A percentile compares a stretch with the other conserved stretches of the same genome.
Evolutionary conservation across 92 coral and sea anemone species (phyloP).

Genomic region (Anthopleura xanthogrammica): DNA sequence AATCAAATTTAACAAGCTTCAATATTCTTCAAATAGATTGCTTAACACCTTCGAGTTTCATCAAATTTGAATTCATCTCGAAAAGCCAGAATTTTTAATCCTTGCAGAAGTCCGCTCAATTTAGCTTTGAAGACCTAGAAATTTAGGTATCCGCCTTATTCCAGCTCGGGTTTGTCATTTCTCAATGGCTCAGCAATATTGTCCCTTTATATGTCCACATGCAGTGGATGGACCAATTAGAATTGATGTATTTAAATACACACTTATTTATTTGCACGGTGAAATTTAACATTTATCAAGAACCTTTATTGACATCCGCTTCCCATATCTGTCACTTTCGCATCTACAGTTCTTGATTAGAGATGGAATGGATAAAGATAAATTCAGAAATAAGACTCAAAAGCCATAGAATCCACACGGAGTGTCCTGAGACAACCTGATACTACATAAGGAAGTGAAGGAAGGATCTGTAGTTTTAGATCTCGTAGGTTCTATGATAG

Average conservation of each 20-base stretch:
- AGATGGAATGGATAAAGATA: neutral
- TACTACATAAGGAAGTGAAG: neutral
- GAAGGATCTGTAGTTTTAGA: neutral
- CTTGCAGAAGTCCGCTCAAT: too few species aligned
- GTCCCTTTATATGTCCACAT: neutral
- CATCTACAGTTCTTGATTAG: neutral
- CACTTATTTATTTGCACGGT: neutral
- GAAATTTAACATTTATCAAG: neutral
- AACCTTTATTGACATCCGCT: conserved; percentile 8
- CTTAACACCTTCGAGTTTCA: neutral
- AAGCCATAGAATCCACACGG: neutral
- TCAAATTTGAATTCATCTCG: too few species aligned
- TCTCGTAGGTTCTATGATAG: neutral
- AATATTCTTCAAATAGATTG: neutral
- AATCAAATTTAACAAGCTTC: too few species aligned
- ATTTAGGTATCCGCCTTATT: neutral
- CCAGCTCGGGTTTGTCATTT: neutral
- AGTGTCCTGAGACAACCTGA: neutral
- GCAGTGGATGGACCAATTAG: neutral
- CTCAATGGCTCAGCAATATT: neutral
- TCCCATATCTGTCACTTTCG: neutral
- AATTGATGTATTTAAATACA: neutral
- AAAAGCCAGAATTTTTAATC: too few species aligned
- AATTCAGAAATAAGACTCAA: neutral
- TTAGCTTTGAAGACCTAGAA: too few species aligned